Evolutionary conservation across 1,140 invertebrate species (phyloP).

Genomic region (Myzus persicae): DNA sequence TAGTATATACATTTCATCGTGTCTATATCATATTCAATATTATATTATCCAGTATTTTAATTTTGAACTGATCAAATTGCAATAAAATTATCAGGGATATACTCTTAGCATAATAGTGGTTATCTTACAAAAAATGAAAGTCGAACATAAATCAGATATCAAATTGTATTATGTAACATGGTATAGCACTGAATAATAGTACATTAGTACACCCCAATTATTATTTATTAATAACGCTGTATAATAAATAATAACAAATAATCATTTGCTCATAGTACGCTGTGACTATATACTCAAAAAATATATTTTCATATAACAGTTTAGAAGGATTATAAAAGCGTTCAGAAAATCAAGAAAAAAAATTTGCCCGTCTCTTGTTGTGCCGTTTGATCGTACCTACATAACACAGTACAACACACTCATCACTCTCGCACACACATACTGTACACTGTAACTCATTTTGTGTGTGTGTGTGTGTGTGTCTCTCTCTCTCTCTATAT

Average conservation of each 20-base stretch:
- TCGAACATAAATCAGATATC: not conserved
- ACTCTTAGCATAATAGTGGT: too few relatives aligned
- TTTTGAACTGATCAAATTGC: not conserved
- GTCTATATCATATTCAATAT: not conserved
- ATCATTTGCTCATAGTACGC: not conserved
- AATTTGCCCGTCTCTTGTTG: too few relatives aligned
- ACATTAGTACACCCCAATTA: not conserved
- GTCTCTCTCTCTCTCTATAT: not conserved
- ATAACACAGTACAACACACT: too few relatives aligned
- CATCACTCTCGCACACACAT: too few relatives aligned
- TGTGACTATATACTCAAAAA: not conserved
- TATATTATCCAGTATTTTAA: not conserved
- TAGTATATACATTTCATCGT: not conserved
- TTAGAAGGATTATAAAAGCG: not conserved
- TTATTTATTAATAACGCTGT: too few relatives aligned
- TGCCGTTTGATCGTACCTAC: too few relatives aligned
- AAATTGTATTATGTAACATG: not conserved
- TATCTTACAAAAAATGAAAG: not conserved
- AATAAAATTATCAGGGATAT: not conserved
- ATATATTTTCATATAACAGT: not conserved
- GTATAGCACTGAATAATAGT: not conserved
- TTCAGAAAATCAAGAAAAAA: not conserved
- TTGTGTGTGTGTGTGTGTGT: not conserved
- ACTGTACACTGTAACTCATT: not conserved
- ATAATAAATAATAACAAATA: not conserved